Conservation (phyloP, 2,797 vertebrate genomes). For the Micrastur ruficollis region DNA sequence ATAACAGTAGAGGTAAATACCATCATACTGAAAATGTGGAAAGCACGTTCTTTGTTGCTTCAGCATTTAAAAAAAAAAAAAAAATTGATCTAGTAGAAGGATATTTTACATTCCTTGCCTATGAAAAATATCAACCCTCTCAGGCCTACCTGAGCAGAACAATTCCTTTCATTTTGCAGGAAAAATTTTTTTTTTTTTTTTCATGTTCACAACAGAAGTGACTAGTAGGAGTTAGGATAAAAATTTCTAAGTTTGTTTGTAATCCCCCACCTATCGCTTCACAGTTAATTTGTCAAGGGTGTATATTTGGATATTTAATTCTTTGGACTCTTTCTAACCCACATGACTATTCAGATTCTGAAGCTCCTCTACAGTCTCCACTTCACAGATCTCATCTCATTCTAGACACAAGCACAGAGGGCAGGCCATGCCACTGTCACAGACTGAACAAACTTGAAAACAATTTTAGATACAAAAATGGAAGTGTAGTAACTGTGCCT, state of each 20-base stretch:
- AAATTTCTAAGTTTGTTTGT: not conserved
- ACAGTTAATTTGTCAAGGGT: not conserved
- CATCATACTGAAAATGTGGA: not conserved
- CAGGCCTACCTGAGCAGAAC: not conserved
- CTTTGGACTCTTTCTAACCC: not conserved
- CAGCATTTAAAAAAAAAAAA: not conserved
- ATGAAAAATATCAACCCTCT: not conserved
- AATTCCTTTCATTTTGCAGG: not conserved
- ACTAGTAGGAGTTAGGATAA: not conserved
- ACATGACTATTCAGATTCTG: not conserved
- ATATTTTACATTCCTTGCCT: not conserved
- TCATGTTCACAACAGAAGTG: not conserved
- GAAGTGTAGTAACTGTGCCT: not conserved
- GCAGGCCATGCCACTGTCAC: not conserved
- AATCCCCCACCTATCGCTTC: not conserved
- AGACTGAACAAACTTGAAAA: not conserved
- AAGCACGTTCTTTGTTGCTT: not conserved
- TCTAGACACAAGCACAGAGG: not conserved
- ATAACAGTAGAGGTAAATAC: not conserved
- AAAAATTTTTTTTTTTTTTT: not conserved
- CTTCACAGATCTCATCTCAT: not conserved
- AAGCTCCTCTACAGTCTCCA: not conserved
- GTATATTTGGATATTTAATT: not conserved
- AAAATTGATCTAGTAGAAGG: accelerated
- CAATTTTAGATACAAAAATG: not conserved